Evolutionary conservation across 2,797 vertebrate genomes (phyloP), one percentile per base, ranked within the genome.

Genomic region (Protonibea diacanthus): DNA sequence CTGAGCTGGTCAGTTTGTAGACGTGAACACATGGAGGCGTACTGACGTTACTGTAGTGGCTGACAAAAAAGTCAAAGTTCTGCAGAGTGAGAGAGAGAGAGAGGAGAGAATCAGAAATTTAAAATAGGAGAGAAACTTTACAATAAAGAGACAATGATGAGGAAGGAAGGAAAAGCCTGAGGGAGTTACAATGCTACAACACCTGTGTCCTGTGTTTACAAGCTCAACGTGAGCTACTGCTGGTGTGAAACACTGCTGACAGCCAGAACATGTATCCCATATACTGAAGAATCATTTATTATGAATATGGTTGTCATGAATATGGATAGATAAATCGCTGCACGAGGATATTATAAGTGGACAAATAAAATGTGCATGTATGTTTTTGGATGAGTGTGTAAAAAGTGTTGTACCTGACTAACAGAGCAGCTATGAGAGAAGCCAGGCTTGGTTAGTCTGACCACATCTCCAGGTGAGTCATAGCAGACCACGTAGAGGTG

Each of bases 11-110:
- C 89, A 99, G 96, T 89, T 97, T 99, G 94, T 98, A 99, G 83
- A 99, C 95, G 0, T 99, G 98, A 81, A 99, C 98, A 0, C 97
- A 98, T 12, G 98, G 97, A 0, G 97, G 97, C 0, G 97, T 97
- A 91, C 97, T 96, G 86, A 99, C 97, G 0, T 96, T 98, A 94
- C 98, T 99, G 94, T 98, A 99, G 93, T 99, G 98, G 91, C 97
- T 99, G 93, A 99, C 93, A 71, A 99, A 99, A 96, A 99, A 97
- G 95, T 99, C 98, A 72, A 98, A 99, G 92, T 97, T 99, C 98
- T 99, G 88, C 90, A 15, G 76, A 44, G 51, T n/a, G 25, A 71
- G 11, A 0, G 1, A 58, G 1, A 58, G 20, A 12, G 13, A 6
- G 53, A 3, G n/a, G n/a, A 78, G 52, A 70, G 25, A 29, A 42